These are phyloP conservation scores for Upupa epops DNA, from an alignment of 2,113 vertebrate genomes.

Conservation along the genomic window DNA sequence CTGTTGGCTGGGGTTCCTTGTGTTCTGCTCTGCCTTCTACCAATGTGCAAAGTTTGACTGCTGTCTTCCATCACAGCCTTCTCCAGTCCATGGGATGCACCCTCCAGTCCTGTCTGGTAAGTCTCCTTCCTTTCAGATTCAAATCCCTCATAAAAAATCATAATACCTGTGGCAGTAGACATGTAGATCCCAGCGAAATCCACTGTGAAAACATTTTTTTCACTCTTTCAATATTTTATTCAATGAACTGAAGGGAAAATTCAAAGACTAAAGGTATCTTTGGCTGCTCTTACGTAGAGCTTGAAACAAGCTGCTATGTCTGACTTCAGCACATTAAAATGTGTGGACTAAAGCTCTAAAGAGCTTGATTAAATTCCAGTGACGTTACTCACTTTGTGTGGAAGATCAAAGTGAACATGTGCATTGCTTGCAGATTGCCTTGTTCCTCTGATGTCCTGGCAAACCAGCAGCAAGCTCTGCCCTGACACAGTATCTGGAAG, in stretches of 20 bases:
- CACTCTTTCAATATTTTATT: not conserved
- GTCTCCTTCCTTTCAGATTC: not conserved
- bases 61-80: not conserved
- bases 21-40: not conserved
- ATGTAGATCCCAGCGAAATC: not conserved
- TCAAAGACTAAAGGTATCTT: not conserved
- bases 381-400: not conserved
- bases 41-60: not conserved
- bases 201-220: not conserved
- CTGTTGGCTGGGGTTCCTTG: not conserved
- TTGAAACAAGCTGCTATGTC: not conserved
- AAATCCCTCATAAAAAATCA: not conserved
- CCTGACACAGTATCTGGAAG: not conserved
- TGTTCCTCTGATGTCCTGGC: not conserved
- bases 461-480: not conserved
- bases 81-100: accelerated
- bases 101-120: not conserved
- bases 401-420: not conserved
- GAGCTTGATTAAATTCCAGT: not conserved
- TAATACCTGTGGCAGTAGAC: not conserved
- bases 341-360: not conserved
- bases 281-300: not conserved
- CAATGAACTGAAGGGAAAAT: not conserved
- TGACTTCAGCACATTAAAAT: not conserved
- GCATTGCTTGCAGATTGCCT: not conserved